Evolutionary conservation across 2,797 vertebrate species (phyloP).

Genomic region (Alexandromys oeconomus): DNA sequence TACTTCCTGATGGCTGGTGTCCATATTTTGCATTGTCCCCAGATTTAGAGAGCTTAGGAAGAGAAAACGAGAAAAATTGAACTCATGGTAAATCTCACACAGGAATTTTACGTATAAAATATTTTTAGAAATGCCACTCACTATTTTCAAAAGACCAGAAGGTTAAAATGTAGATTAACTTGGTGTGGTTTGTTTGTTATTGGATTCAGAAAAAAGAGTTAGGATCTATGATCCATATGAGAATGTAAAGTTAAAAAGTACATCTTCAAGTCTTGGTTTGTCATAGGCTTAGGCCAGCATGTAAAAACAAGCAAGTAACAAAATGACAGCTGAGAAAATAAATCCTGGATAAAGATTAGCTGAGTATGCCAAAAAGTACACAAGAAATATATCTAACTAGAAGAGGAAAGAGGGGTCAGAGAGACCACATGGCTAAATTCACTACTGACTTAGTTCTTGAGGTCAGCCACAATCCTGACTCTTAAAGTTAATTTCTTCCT

Average conservation of each 20-base stretch:
- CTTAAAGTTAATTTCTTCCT: background rate
- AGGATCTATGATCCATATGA: background rate
- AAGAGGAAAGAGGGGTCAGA: background rate
- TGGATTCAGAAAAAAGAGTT: background rate
- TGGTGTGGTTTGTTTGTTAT: background rate
- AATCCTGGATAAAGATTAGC: background rate
- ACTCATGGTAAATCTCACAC: background rate
- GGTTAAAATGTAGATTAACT: background rate
- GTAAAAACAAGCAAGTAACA: background rate
- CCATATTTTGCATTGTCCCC: background rate
- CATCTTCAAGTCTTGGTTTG: background rate
- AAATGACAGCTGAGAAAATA: background rate
- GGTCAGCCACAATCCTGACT: background rate
- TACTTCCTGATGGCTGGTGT: background rate
- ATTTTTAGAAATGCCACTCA: background rate
- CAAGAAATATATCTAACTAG: background rate
- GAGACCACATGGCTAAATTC: background rate
- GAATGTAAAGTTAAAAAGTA: background rate
- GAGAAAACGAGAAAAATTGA: background rate
- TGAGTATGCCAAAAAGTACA: fast-evolving
- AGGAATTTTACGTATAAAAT: background rate
- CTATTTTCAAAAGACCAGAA: background rate
- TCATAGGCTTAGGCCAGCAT: background rate
- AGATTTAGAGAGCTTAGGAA: background rate
- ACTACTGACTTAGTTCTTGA: background rate